Conservation (phyloP, 2,113 vertebrate species). For the Periophthalmodon schlosseri region DNA sequence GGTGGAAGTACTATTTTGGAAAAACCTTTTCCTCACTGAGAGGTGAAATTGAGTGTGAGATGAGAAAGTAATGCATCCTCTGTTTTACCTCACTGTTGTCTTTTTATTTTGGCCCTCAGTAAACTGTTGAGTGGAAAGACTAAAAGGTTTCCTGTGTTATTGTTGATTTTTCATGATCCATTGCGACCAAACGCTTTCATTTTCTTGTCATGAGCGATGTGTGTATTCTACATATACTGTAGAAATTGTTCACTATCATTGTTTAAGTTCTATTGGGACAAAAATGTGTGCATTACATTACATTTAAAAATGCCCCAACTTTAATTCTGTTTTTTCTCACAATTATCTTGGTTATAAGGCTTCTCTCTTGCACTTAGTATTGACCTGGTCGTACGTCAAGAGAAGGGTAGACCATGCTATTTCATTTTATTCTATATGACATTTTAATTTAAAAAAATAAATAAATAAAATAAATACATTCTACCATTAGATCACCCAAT, state of each 20-base stretch:
- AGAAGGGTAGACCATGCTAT: constrained; percentile 26
- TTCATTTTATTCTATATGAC: constrained; percentile 14
- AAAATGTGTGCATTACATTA: neutral
- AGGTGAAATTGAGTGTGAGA: constrained; percentile 62
- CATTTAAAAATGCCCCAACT: neutral
- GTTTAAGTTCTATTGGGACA: neutral
- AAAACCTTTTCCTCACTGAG: constrained; percentile 56
- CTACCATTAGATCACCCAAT: neutral
- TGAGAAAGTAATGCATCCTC: constrained; percentile 39
- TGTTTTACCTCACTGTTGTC: constrained; percentile 31
- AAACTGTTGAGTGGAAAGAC: constrained; percentile 47
- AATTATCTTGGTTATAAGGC: no score
- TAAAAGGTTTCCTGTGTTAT: constrained; percentile 54
- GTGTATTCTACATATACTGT: neutral
- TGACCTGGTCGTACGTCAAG: constrained; percentile 52
- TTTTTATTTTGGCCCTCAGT: constrained; percentile 51
- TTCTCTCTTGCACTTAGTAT: constrained; percentile 41
- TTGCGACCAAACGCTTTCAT: constrained; percentile 34
- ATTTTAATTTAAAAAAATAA: constrained; percentile 6
- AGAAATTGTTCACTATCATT: constrained; percentile 18
- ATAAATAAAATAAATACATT: neutral
- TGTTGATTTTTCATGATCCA: constrained; percentile 38
- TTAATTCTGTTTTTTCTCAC: neutral
- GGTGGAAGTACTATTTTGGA: constrained; percentile 43
- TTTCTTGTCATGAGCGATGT: constrained; percentile 21